A percentile compares a stretch with the other conserved stretches of the same genome.
Evolutionary conservation across 2,113 vertebrate species (phyloP).

Genomic region (Tetraodon nigroviridis): DNA sequence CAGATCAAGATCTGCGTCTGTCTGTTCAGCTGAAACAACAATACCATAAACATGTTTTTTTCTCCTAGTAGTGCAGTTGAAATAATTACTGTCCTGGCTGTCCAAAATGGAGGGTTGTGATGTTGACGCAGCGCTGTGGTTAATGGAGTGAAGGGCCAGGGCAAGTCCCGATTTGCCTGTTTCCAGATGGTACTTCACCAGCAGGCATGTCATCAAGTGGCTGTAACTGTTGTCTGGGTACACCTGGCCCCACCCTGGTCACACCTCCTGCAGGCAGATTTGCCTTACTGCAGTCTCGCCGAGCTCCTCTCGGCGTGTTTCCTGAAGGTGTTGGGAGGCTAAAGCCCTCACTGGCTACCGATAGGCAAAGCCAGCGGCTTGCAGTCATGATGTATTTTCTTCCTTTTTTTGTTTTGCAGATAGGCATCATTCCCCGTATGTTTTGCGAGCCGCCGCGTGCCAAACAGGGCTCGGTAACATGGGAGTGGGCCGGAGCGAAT

Average conservation of each 20-base stretch:
- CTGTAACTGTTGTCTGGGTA: conserved; percentile 64
- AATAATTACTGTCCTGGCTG: conserved; percentile 60
- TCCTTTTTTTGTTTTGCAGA: conserved; percentile 38
- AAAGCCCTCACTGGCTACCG: conserved; percentile 77
- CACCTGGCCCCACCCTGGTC: conserved; percentile 58
- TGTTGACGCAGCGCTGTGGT: conserved; percentile 40
- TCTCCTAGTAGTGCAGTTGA: conserved; percentile 20
- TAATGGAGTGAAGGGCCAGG: conserved; percentile 39
- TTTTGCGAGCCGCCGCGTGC: conserved; percentile 57
- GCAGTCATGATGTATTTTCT: conserved; percentile 64
- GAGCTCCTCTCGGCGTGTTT: conserved; percentile 64
- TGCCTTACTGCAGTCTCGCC: conserved; percentile 67
- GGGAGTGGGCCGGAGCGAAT: conserved; percentile 44
- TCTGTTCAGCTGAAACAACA: conserved; percentile 44
- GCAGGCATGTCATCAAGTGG: conserved; percentile 66
- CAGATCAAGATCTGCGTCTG: conserved; percentile 15
- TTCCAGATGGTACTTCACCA: conserved; percentile 68
- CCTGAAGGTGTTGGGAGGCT: conserved; percentile 77
- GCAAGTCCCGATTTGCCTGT: conserved; percentile 66
- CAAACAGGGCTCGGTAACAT: conserved; percentile 68
- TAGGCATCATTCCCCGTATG: conserved; percentile 70
- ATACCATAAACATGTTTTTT: conserved; percentile 22
- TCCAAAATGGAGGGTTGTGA: conserved; percentile 61
- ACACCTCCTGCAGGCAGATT: conserved; percentile 74
- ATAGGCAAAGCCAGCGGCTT: conserved; percentile 70